Base-by-base conservation (phyloP, 2,797 vertebrate species). In the Nyctalus aviator region DNA sequence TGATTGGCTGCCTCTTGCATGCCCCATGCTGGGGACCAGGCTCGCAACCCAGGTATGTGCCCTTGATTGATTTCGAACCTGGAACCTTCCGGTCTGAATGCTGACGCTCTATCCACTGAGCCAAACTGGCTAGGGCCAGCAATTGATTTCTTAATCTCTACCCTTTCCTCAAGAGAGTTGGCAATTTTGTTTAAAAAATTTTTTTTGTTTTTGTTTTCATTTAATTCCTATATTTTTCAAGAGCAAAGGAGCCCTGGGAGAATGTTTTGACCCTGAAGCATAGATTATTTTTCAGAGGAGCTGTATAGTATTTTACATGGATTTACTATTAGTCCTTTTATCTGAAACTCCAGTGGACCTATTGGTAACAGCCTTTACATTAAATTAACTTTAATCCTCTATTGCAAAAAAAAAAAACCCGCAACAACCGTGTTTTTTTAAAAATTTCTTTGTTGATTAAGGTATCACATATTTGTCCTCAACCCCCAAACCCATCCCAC, bases 251-350 rank as follows among this genome's bases (percentile, higher is more conserved):
- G 30, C 12, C 46, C 66, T 84, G 35, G 46, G 30, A 87, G 48
- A 59, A 5, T 59, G 53, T 71, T 79, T 30, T 41, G 35, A 62
- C 2, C 35, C 14, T 53, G 48, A n/a, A 81, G 21, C 21, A 66
- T 27, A 62, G n/a, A 46, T 87, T 92, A 66, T 59, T 90, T 92
- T 88, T 90, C 35, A 68, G 57, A 64, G 44, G 78, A 92, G 46
- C 72, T 77, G 12, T 50, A 2, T 90, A 78, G 23, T 32, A 72
- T 91, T 94, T 95, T 59, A 87, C 50, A 27, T 84, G 82, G 37
- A 94, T 71, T 86, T 4, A 41, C 25, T 85, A 50, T 78, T 37
- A 62, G 14, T 77, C n/a, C 66, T 86, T 79, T 78, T 69, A 88
- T 9, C 23, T 86, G 17, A 83, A 84, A 84, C 8, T 23, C 50